phyloP scores from a whole-genome alignment of 2,797 vertebrate genomes.

The Psittacula echo region DNA sequence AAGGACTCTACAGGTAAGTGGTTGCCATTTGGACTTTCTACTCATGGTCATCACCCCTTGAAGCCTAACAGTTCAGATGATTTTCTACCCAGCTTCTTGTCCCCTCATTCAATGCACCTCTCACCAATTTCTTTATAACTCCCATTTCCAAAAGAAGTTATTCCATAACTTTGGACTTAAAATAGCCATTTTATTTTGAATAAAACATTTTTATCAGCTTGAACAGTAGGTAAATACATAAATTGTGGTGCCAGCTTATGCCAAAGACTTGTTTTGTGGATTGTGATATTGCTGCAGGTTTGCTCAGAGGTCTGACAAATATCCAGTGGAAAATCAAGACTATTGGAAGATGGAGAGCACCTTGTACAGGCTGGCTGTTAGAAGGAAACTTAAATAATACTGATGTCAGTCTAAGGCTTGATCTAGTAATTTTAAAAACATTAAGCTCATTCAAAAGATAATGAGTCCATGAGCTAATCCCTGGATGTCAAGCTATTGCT shows the following conservation, averaged over 20 bases:
- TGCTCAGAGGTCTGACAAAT: background rate
- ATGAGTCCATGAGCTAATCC: background rate
- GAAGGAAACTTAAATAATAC: background rate
- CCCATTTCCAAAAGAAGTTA: background rate
- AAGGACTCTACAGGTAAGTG: background rate
- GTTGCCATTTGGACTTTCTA: background rate
- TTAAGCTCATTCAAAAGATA: background rate
- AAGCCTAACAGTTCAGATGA: background rate
- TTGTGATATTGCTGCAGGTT: background rate
- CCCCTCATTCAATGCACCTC: background rate
- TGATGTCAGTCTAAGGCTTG: background rate
- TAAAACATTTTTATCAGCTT: background rate
- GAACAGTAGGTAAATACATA: background rate
- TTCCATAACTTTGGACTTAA: background rate
- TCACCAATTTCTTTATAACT: background rate
- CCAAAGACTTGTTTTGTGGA: background rate
- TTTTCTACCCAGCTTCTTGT: background rate
- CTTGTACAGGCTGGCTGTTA: background rate
- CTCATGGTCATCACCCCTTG: background rate
- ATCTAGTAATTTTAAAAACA: constrained; percentile 6
- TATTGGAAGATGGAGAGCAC: background rate
- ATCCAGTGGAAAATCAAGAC: background rate
- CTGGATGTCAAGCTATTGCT: background rate
- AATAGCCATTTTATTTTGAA: background rate
- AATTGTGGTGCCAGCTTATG: background rate